Evolutionary conservation across 2,888 invertebrate genomes (phyloP).

Genomic region (Drosophila nr. perissopoda): DNA sequence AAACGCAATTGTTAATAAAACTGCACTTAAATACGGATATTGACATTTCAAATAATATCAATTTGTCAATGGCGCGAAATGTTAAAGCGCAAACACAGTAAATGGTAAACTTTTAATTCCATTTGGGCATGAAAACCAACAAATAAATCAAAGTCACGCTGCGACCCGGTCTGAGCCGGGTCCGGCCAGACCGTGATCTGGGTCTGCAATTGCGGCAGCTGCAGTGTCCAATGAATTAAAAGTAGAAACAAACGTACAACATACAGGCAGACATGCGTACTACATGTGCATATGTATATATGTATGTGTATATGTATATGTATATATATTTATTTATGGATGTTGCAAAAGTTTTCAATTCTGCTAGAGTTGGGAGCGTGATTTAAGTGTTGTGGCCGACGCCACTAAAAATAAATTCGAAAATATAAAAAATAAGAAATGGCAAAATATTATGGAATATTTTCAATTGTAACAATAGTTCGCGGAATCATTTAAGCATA

Average conservation of each 20-base stretch:
- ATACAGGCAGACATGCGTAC: conserved; percentile 20
- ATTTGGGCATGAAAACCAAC: conserved; percentile 67
- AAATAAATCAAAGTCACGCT: conserved; percentile 77
- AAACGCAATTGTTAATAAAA: conserved; percentile 56
- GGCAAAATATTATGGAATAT: conserved; percentile 2
- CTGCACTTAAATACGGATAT: conserved; percentile 43
- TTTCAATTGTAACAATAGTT: conserved; percentile 1
- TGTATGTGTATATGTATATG: conserved; percentile 15
- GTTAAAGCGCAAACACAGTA: conserved; percentile 41
- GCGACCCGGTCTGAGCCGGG: conserved; percentile 24
- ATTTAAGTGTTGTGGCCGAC: conserved; percentile 57
- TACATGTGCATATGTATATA: conserved; percentile 2
- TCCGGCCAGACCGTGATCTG: conserved; percentile 16
- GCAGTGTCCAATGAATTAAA: conserved; percentile 76
- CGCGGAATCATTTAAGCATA: conserved; percentile 50
- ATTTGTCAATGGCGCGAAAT: conserved; percentile 74
- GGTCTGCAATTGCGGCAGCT: conserved; percentile 55
- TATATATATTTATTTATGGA: conserved; percentile 4
- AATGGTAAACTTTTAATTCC: conserved; percentile 76
- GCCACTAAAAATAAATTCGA: conserved; percentile 58
- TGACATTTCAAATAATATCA: conserved; percentile 71
- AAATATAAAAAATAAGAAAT: conserved; percentile 21
- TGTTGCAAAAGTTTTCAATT: conserved; percentile 68
- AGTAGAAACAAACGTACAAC: conserved; percentile 53
- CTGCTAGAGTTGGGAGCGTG: conserved; percentile 60